Percentiles rank a stretch among this genome's conserved stretches.
Conservation (phyloP, 2,888 invertebrate species). For the Napeogenes inachia region DNA sequence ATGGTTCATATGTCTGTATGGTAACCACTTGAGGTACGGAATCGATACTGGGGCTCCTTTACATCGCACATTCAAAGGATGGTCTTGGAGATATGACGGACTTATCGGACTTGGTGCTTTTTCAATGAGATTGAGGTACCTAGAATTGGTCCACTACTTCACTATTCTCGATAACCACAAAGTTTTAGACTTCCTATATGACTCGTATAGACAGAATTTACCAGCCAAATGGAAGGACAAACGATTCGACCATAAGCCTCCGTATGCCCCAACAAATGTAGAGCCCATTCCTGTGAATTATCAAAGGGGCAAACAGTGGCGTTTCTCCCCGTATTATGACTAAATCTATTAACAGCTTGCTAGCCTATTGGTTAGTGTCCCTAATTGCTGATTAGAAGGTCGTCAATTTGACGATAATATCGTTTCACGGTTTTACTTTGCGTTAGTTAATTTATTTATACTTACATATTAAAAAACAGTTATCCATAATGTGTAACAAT, state of each 20-base stretch:
- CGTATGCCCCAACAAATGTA: conserved; percentile 16
- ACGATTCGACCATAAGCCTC: conserved; percentile 24
- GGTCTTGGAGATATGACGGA: conserved; percentile 35
- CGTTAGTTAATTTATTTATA: too few species aligned
- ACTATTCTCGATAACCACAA: conserved; percentile 37
- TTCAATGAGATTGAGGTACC: conserved; percentile 38
- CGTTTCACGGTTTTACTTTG: too few species aligned
- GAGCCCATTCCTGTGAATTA: conserved; percentile 10
- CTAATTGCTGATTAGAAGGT: too few species aligned
- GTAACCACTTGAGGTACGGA: conserved; percentile 36
- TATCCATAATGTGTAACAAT: not conserved
- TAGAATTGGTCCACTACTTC: conserved; percentile 38
- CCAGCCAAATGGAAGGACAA: conserved; percentile 24
- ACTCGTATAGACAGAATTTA: conserved; percentile 33
- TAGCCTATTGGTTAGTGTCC: too few species aligned
- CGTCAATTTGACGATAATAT: too few species aligned
- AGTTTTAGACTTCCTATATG: conserved; percentile 40
- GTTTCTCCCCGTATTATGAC: too few species aligned
- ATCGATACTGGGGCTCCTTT: conserved; percentile 40
- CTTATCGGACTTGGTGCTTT: conserved; percentile 38
- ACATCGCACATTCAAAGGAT: conserved; percentile 28
- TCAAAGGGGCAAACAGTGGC: conserved; percentile 3
- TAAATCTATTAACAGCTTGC: too few species aligned
- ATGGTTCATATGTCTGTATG: conserved; percentile 40
- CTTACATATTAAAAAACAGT: conserved; percentile 5